These are phyloP conservation scores for Ancistrus triradiatus DNA, from an alignment of 2,113 vertebrate species.

Conservation along the genomic window DNA sequence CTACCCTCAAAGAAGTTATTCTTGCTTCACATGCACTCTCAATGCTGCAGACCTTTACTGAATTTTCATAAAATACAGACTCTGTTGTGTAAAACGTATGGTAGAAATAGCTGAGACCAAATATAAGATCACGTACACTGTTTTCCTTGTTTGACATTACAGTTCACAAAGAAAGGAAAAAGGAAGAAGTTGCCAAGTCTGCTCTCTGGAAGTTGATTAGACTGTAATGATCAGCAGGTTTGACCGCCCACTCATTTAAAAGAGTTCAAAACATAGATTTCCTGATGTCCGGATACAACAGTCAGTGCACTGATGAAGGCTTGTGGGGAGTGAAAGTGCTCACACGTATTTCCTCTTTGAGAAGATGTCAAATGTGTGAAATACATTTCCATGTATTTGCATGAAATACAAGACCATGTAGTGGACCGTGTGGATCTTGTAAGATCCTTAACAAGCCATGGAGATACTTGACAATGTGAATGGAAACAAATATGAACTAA, in stretches of 20 bases:
- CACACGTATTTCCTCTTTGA: not conserved
- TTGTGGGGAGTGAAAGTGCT: not conserved
- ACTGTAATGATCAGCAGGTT: conserved; percentile 2
- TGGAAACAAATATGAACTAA: not conserved
- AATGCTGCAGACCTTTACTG: too few relatives aligned
- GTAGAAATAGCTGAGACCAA: too few relatives aligned
- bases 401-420: too few relatives aligned
- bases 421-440: too few relatives aligned
- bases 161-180: not conserved
- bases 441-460: too few relatives aligned
- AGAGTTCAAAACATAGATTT: not conserved
- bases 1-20: too few relatives aligned
- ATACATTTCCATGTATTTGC: not conserved
- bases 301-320: not conserved
- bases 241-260: not conserved
- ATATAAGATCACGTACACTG: too few relatives aligned
- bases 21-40: too few relatives aligned
- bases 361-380: not conserved
- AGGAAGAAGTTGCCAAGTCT: not conserved
- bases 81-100: too few relatives aligned
- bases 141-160: conserved; percentile 17
- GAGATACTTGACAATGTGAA: too few relatives aligned
- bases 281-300: not conserved
- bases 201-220: conserved; percentile 13
- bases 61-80: too few relatives aligned